Evolutionary conservation across 2,113 vertebrate genomes (phyloP).

Genomic region (Lamprotornis superbus): DNA sequence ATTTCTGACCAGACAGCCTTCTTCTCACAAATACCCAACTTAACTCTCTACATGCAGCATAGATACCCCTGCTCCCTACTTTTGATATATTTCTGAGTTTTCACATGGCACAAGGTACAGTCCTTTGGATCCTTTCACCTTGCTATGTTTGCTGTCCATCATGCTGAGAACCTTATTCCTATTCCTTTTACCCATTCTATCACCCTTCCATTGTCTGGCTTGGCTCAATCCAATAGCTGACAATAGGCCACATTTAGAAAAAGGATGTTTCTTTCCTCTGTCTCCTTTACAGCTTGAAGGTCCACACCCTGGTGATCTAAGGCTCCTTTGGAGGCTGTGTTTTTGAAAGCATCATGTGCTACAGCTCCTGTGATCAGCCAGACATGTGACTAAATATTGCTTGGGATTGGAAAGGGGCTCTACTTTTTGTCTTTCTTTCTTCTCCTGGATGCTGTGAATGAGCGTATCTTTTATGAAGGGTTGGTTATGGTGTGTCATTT

Average conservation of each 20-base stretch:
- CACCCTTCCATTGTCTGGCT: neutral
- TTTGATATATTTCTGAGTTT: neutral
- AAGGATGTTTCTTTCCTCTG: neutral
- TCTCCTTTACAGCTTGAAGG: neutral
- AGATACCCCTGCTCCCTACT: neutral
- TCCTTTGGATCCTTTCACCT: fast-evolving
- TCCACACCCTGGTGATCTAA: neutral
- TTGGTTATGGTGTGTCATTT: constrained; percentile 22
- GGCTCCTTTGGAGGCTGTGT: neutral
- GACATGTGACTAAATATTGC: neutral
- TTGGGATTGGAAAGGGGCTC: neutral
- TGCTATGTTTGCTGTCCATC: neutral
- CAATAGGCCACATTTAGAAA: neutral
- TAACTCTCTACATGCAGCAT: neutral
- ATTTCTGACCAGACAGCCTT: neutral
- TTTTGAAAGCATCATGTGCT: neutral
- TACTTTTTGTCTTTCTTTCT: neutral
- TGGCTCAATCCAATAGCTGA: neutral
- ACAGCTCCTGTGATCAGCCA: neutral
- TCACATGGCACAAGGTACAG: neutral
- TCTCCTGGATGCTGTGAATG: neutral
- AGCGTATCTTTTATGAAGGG: neutral
- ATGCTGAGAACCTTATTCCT: neutral
- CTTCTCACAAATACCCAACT: neutral
- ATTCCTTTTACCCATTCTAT: neutral